Percentiles rank a stretch among this genome's conserved stretches.
These are phyloP conservation scores for Caenorhabditis sp. DNA, from an alignment of 2,888 invertebrate species.

Conservation along the genomic window DNA sequence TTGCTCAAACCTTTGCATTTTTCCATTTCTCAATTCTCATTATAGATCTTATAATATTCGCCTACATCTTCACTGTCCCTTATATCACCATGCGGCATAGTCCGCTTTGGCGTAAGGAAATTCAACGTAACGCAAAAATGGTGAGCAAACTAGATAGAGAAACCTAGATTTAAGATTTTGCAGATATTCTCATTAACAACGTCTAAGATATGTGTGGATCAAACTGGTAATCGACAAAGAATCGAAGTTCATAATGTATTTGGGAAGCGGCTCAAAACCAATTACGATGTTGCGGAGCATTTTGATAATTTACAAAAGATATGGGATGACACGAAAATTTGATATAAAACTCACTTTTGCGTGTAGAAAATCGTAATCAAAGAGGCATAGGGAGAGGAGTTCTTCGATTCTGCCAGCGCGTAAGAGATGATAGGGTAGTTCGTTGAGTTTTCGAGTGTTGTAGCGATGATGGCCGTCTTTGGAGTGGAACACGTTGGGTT, in stretches of 20 bases:
- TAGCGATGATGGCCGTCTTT: constrained; percentile 85
- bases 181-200: constrained; percentile 1
- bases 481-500: constrained; percentile 88
- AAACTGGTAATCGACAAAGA: background rate
- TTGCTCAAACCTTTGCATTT: background rate
- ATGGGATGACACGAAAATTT: constrained; percentile 1
- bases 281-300: background rate
- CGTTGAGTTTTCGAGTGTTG: constrained; percentile 89
- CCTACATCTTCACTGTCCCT: background rate
- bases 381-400: constrained; percentile 88
- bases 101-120: background rate
- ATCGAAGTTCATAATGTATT: background rate
- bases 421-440: constrained; percentile 91
- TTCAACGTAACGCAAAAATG: background rate
- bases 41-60: background rate
- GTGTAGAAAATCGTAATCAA: constrained; percentile 96
- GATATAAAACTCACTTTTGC: constrained; percentile 77
- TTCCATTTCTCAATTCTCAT: background rate
- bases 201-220: background rate
- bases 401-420: constrained; percentile 88
- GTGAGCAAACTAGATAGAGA: background rate
- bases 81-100: background rate
- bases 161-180: background rate
- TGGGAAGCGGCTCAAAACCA: background rate
- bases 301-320: constrained; percentile 9